Conservation (phyloP, 2,888 invertebrate genomes). For the Eremobia ochroleuca region DNA sequence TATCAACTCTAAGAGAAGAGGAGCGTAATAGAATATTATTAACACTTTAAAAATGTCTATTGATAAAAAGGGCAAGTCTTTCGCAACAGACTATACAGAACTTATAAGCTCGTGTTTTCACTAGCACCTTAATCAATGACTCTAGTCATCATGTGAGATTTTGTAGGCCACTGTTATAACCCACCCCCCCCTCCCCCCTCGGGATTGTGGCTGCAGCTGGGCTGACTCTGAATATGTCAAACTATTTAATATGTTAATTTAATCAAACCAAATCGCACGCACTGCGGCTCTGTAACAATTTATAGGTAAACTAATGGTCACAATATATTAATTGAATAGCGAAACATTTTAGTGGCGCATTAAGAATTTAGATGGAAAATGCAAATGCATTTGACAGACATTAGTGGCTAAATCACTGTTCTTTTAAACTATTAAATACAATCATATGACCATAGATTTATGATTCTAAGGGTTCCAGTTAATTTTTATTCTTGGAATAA, state of each 20-base stretch:
- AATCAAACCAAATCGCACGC: constrained; percentile 62
- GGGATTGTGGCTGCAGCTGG: constrained; percentile 21
- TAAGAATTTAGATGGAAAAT: constrained; percentile 30
- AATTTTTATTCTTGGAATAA: too few species aligned
- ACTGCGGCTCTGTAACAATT: constrained; percentile 41
- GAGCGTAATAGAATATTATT: background rate
- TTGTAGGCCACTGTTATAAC: background rate
- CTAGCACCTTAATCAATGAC: background rate
- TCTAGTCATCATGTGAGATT: background rate
- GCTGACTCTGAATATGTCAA: constrained; percentile 27
- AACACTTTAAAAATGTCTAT: background rate
- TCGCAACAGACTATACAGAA: background rate
- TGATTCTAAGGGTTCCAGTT: background rate
- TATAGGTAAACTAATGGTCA: constrained; percentile 41
- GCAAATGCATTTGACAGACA: background rate
- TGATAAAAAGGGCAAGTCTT: background rate
- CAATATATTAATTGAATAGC: constrained; percentile 31
- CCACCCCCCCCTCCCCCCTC: background rate
- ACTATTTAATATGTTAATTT: constrained; percentile 66
- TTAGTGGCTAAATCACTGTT: background rate
- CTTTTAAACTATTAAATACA: background rate
- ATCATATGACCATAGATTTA: background rate
- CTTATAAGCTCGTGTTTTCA: background rate
- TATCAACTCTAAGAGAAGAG: constrained; percentile 2
- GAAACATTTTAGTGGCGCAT: constrained; percentile 10